phyloP scores from a whole-genome alignment of 2,113 vertebrate species.

The Ctenodactylus gundi region DNA sequence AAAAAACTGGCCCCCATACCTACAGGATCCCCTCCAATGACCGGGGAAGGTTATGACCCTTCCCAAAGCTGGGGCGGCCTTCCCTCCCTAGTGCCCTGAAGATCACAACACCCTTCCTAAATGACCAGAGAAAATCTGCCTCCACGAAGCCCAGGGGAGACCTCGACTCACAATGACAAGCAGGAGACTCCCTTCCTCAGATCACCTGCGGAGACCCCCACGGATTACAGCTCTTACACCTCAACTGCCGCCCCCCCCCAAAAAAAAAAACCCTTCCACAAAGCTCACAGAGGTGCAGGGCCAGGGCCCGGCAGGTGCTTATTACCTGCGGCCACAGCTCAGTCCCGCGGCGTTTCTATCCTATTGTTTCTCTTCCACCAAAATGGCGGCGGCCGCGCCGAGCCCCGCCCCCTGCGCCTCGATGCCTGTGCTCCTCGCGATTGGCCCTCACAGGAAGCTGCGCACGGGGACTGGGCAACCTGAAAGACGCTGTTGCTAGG shows the following conservation, averaged over 20 bases:
- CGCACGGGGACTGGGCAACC: constrained; percentile 71
- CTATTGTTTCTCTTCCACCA: constrained; percentile 84
- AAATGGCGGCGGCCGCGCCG: constrained; percentile 80
- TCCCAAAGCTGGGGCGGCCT: not conserved
- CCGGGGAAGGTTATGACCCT: not conserved
- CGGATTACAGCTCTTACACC: too few relatives aligned
- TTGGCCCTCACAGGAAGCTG: constrained; percentile 69
- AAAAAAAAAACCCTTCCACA: not conserved
- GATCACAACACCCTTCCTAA: not conserved
- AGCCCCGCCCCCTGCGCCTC: constrained; percentile 65
- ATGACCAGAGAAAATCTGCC: not conserved
- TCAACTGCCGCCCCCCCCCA: too few relatives aligned
- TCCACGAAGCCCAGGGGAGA: not conserved
- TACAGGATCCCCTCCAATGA: not conserved
- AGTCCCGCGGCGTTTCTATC: constrained; percentile 44
- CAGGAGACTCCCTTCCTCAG: not conserved
- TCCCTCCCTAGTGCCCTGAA: not conserved
- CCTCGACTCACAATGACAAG: not conserved
- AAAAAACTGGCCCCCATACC: not conserved
- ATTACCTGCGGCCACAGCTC: constrained; percentile 73
- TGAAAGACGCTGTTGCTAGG: constrained; percentile 81
- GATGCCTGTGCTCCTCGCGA: constrained; percentile 54
- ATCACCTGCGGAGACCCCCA: not conserved
- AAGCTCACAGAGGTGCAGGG: rapidly evolving
- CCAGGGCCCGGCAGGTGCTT: not conserved